These are phyloP conservation scores for Hystrix cristata DNA, from an alignment of 2,113 vertebrate genomes.

Conservation along the genomic window DNA sequence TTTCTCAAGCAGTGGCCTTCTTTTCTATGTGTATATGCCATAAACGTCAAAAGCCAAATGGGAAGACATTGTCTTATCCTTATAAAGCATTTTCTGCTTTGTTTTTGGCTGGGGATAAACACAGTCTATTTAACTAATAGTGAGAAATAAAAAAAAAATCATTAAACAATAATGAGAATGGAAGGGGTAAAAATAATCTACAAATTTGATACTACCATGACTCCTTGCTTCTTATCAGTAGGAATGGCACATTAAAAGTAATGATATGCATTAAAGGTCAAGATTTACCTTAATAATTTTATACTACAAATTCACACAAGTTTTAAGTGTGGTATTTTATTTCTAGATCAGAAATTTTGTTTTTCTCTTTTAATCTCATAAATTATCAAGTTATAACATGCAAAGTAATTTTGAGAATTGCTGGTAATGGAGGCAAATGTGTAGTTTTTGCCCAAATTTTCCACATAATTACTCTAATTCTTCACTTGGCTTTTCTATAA, in stretches of 20 bases:
- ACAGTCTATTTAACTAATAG: background rate
- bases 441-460: constrained; percentile 50
- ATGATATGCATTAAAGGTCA: background rate
- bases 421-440: constrained; percentile 63
- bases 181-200: background rate
- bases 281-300: background rate
- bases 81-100: constrained; percentile 45
- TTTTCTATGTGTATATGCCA: constrained; percentile 54
- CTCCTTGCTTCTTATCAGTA: background rate
- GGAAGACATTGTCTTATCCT: background rate
- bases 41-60: constrained; percentile 28
- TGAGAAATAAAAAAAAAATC: background rate
- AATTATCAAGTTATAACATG: constrained; percentile 45
- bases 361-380: constrained; percentile 20
- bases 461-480: constrained; percentile 56
- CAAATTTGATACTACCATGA: background rate
- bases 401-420: constrained; percentile 65
- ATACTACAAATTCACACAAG: background rate
- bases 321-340: background rate
- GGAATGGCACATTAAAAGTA: background rate
- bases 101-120: background rate
- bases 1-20: constrained; percentile 66
- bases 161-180: background rate
- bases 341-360: background rate
- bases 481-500: constrained; percentile 49